phyloP scores from a whole-genome alignment of 23 tunicate species.

The Styela clava region DNA sequence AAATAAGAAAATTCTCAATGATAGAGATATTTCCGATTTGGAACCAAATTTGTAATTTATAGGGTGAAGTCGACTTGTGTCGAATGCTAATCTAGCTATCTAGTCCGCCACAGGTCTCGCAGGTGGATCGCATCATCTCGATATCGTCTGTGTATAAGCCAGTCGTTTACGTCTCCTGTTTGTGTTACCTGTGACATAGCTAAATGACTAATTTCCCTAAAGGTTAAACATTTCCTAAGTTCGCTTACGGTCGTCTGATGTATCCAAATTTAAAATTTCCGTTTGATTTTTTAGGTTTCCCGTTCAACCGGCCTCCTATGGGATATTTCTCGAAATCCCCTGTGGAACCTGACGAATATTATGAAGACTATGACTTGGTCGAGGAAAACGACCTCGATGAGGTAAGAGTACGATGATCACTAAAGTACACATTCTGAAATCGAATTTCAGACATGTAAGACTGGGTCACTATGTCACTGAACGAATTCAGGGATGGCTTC shows the following conservation, averaged over 20 bases:
- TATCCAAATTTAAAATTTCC: background rate
- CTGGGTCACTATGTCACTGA: too few relatives aligned
- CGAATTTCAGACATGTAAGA: background rate
- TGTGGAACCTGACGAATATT: slow-evolving; percentile 1
- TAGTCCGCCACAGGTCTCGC: too few relatives aligned
- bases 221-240: background rate
- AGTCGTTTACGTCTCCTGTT: too few relatives aligned
- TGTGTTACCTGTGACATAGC: too few relatives aligned
- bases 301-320: slow-evolving; percentile 5
- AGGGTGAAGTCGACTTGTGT: too few relatives aligned
- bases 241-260: background rate
- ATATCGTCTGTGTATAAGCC: too few relatives aligned
- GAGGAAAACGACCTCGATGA: background rate
- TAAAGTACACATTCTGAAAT: background rate
- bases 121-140: too few relatives aligned
- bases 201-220: background rate
- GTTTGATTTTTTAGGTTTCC: background rate
- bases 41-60: too few relatives aligned
- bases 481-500: too few relatives aligned
- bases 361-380: slow-evolving; percentile 30
- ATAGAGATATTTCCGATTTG: too few relatives aligned
- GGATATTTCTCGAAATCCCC: slow-evolving; percentile 13
- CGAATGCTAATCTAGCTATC: too few relatives aligned
- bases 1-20: too few relatives aligned
- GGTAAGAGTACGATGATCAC: background rate